Evolutionary conservation across 2,888 invertebrate species (phyloP), one percentile per base, ranked within the genome.

Genomic region (Zeuzera pyrina): DNA sequence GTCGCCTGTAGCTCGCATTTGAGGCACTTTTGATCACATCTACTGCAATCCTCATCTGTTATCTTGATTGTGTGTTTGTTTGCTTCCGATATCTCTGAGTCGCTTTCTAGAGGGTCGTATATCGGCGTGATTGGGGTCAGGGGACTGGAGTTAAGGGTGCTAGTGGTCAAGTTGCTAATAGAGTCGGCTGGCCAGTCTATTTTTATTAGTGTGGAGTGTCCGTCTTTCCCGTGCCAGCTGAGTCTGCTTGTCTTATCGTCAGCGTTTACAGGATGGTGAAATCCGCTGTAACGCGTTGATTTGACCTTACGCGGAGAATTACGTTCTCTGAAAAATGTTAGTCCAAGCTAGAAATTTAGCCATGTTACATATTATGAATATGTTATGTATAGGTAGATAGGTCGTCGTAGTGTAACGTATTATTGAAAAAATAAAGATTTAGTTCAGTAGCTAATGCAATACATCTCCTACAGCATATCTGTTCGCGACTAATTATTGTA

Each of bases 151-250:
- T 71, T 72, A 0, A 74, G 35, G 0, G 77, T 79, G 39, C 70
- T 73, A 0, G 62, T 58, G 0, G 69, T 78, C 0, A 77, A 39
- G 21, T 69, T 73, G 8, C 67, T 66, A 8, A 61, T 41, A 0
- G 76, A 66, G 10, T 81, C 76, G 1, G 55, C 45, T 0, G 83
- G 79, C 84, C 84, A 84, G 37, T 84, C 83, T 1, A 84, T 73
- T 38, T 70, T 71, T 2, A 84, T 84, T 0, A 84, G 41, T 0
- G 84, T 84, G 0, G 84, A 78, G 52, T 65, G 86, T 0, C 70
- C 69, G 48, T 65, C 86, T 63, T 76, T 72, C 0, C 81, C 78
- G 38, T 77, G 81, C 83, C 83, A 83, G 10, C 71, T 76, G 2
- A 81, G 59, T 2, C 81, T 41, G 0, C 57, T 39, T 1, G 55